Evolutionary conservation across 2,888 invertebrate genomes (phyloP).

Genomic region (Trachelus tabidus): DNA sequence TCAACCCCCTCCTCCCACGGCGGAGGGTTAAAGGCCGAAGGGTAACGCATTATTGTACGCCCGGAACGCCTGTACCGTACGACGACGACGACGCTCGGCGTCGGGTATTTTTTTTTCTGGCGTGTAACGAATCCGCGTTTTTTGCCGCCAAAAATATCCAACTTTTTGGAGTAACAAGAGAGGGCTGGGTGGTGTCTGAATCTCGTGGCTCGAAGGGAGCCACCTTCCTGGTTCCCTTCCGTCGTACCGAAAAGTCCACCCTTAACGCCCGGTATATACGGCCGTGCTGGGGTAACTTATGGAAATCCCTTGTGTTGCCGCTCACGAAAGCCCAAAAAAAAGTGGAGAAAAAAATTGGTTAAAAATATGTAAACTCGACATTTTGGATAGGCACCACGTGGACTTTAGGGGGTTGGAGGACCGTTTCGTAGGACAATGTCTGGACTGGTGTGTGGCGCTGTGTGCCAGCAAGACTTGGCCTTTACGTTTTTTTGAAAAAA

Average conservation of each 20-base stretch:
- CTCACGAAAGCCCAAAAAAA: background rate
- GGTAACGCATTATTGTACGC: constrained; percentile 5
- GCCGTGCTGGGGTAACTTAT: background rate
- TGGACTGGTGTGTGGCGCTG: background rate
- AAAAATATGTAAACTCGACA: constrained; percentile 51
- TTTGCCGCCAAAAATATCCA: constrained; percentile 55
- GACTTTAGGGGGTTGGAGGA: constrained; percentile 11
- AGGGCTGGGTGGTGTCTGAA: constrained; percentile 6
- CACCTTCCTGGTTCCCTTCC: background rate
- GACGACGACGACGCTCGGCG: constrained; percentile 1
- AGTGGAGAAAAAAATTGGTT: constrained; percentile 40
- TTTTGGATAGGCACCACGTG: constrained; percentile 42
- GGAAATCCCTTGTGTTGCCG: constrained; percentile 14
- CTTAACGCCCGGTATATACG: constrained; percentile 2
- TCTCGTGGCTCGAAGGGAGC: background rate
- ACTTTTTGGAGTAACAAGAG: constrained; percentile 42
- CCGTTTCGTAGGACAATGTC: constrained; percentile 32
- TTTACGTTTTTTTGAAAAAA: background rate
- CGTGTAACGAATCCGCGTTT: constrained; percentile 62
- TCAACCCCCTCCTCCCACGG: constrained; percentile 2
- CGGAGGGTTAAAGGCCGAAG: no score
- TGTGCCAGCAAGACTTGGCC: background rate
- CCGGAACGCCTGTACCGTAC: background rate
- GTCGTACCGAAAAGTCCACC: constrained; percentile 8
- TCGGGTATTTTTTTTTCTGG: constrained; percentile 27